Percentiles rank a stretch among this genome's conserved stretches.
phyloP scores from a whole-genome alignment of 1,140 invertebrate genomes.

The Bombus terrestris region DNA sequence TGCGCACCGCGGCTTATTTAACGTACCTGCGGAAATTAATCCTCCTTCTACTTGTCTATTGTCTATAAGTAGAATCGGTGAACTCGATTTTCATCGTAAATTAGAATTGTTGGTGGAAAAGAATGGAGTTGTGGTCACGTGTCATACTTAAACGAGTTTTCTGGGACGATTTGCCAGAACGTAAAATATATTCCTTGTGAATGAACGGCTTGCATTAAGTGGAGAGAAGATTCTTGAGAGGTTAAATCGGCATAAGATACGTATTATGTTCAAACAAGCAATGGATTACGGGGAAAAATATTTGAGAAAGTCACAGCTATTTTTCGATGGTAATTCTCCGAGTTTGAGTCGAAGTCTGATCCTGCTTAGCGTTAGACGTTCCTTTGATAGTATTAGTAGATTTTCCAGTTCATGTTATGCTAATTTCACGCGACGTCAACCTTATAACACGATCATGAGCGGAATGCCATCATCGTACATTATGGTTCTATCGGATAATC shows the following conservation, averaged over 20 bases:
- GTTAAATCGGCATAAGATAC: neutral
- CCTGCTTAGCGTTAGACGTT: too few species aligned
- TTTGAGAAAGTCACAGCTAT: neutral
- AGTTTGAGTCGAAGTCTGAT: too few species aligned
- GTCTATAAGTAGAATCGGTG: neutral
- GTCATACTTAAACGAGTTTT: neutral
- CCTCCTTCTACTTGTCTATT: neutral
- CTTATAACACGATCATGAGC: too few species aligned
- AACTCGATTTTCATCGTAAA: conserved; percentile 7
- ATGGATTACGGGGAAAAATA: neutral
- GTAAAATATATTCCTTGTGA: neutral
- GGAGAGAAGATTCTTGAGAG: neutral
- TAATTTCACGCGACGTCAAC: too few species aligned
- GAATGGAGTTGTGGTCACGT: neutral
- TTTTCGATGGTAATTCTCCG: neutral
- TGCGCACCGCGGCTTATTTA: conserved; percentile 27
- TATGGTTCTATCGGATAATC: neutral
- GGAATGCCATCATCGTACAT: too few species aligned
- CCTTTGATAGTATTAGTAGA: too few species aligned
- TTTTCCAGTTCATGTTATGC: too few species aligned
- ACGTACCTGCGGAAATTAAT: conserved; percentile 31
- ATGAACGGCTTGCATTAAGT: neutral
- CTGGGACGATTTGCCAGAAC: neutral
- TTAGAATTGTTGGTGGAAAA: neutral
- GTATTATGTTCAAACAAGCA: neutral